Conservation (phyloP, 2,113 vertebrate species). For the Canis aureus region DNA sequence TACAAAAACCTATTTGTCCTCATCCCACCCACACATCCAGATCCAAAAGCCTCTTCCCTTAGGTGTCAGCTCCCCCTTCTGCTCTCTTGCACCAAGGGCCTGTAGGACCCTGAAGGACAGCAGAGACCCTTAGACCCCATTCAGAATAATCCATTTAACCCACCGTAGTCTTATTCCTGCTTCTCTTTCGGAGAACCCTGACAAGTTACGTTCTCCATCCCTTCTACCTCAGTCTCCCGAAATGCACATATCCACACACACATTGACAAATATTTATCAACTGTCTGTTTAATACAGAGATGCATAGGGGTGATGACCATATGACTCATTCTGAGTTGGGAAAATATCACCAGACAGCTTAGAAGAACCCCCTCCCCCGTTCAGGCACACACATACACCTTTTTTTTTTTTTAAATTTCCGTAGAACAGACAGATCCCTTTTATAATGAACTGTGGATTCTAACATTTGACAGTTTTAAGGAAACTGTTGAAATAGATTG, state of each 20-base stretch:
- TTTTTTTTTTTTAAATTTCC: not conserved
- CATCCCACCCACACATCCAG: not conserved
- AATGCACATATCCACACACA: not conserved
- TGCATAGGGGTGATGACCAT: not conserved
- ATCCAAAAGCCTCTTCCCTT: not conserved
- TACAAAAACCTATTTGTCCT: not conserved
- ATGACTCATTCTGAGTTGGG: not conserved
- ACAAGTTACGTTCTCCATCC: not conserved
- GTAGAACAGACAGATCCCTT: not conserved
- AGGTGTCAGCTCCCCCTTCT: not conserved
- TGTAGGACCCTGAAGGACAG: rapidly evolving
- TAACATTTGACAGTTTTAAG: not conserved
- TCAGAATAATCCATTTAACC: not conserved
- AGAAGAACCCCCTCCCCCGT: not conserved
- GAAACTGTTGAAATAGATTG: not conserved
- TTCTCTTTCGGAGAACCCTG: not conserved
- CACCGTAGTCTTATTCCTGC: not conserved
- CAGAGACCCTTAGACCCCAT: not conserved
- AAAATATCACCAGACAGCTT: not conserved
- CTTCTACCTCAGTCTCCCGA: not conserved
- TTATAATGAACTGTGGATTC: slow-evolving; percentile 27
- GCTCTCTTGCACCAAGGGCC: not conserved
- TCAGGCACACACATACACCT: not conserved
- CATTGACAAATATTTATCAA: not conserved
- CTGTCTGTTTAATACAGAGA: not conserved